A percentile compares a stretch with the other conserved stretches of the same genome.
These are phyloP conservation scores for Sepiola atlantica DNA, from an alignment of 2,888 invertebrate genomes.

Conservation along the genomic window DNA sequence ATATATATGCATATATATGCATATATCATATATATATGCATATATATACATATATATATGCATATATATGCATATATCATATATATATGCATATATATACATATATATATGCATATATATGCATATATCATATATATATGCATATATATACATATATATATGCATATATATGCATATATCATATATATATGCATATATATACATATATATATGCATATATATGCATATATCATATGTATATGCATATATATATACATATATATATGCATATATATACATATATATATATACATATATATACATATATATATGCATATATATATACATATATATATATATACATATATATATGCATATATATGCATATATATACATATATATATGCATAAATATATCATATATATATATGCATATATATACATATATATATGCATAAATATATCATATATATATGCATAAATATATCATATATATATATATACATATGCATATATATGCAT, in stretches of 20 bases:
- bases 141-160: not conserved
- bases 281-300: not conserved
- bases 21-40: not conserved
- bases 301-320: not conserved
- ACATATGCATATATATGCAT: not conserved
- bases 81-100: not conserved
- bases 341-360: not conserved
- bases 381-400: not conserved
- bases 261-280: not conserved
- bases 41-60: not conserved
- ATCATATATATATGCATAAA: too few species aligned
- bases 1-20: not conserved
- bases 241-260: not conserved
- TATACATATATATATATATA: not conserved
- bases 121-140: not conserved
- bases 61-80: not conserved
- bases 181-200: too few species aligned
- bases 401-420: too few species aligned
- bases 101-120: not conserved
- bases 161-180: not conserved
- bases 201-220: too few species aligned
- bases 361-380: not conserved
- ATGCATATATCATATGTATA: not conserved
- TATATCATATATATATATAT: too few species aligned
- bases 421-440: too few species aligned